Evolutionary conservation across 2,113 vertebrate species (phyloP), one percentile per base, ranked within the genome.

Genomic region (Cyprinodon variegatus): DNA sequence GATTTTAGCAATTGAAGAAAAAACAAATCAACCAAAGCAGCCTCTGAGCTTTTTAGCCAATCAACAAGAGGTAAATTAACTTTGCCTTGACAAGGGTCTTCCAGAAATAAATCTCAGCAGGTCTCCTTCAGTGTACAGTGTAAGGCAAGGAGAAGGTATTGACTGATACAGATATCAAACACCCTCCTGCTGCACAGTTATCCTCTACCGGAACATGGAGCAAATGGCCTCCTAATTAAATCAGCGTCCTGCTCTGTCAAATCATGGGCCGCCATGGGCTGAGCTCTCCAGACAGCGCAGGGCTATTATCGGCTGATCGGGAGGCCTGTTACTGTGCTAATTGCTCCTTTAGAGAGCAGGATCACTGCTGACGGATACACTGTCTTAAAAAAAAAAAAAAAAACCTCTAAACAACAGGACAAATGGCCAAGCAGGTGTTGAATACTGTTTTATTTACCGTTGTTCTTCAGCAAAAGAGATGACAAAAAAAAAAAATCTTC

Each of bases 161-260:
- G 93, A 94, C 92, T 89, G 87, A 65, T 82, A 68, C 67, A 65
- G 82, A 86, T 87, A 92, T 92, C 92, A 91, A 90, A 90, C 88
- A 89, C 86, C 88, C 88, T 91, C 83, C 83, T 67, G 91, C 88
- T 89, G 91, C 90, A 85, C 88, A 93, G 91, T 93, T 91, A 95
- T 95, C 91, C 92, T 94, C 91, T 91, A 92, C 94, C 91, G 92
- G 92, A 94, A 95, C 88, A 93, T 83, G 84, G 81, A 94, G 93
- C 95, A 98, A 97, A 99, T 97, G 95, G 96, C 93, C 89, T 93
- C 93, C 89, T 97, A 97, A 99, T 98, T 95, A 86, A 96, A 99
- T 99, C 95, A 96, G 93, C 86, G 83, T 93, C 91, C 94, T 94
- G 93, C 83, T 76, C 95, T 96, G 97, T 97, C 95, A 92, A 95